A percentile compares a stretch with the other conserved stretches of the same genome.
These are phyloP conservation scores for Denticeps clupeoides DNA, from an alignment of 2,797 vertebrate genomes.

Conservation along the genomic window DNA sequence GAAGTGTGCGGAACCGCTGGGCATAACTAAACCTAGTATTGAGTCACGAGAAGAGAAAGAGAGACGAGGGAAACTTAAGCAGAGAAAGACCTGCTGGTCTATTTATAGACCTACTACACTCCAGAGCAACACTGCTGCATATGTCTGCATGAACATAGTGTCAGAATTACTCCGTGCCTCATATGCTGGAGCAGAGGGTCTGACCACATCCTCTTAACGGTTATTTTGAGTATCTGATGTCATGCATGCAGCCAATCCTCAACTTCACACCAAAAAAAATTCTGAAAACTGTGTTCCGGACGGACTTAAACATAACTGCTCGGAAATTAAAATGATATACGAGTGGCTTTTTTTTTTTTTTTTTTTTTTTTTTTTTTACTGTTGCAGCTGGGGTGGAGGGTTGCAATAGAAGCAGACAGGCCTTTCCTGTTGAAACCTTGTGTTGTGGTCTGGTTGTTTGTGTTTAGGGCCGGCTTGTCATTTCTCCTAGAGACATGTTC, in stretches of 20 bases:
- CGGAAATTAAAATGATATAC: neutral
- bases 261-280: no score
- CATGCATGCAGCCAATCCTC: neutral
- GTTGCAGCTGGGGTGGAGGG: neutral
- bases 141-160: no score
- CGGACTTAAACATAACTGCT: no score
- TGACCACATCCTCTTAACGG: constrained; percentile 31
- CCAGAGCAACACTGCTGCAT: no score
- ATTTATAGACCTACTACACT: neutral
- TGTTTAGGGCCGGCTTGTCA: neutral
- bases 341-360: neutral
- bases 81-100: neutral
- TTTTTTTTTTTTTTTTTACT: no score
- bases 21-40: constrained; percentile 78
- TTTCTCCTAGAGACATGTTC: neutral
- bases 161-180: no score
- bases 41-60: neutral
- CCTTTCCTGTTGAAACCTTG: neutral
- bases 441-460: neutral
- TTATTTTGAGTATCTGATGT: neutral
- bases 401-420: neutral
- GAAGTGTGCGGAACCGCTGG: constrained; percentile 81
- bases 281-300: no score
- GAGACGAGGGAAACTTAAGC: neutral
- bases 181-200: neutral